Percentiles rank a stretch among this genome's conserved stretches.
Evolutionary conservation across 2,113 vertebrate species (phyloP).

Genomic region (Callipepla squamata): DNA sequence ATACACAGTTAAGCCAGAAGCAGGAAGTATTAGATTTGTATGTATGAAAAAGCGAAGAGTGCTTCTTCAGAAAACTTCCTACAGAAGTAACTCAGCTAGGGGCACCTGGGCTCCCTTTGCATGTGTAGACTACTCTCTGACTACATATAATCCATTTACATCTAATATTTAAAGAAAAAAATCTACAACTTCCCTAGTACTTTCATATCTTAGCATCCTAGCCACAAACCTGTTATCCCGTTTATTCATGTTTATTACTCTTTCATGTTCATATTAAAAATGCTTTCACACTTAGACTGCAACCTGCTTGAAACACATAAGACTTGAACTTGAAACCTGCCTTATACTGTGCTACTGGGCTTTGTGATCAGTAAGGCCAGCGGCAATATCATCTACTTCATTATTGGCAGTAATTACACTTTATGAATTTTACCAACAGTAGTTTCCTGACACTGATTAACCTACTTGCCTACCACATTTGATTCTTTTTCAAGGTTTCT

Average conservation of each 20-base stretch:
- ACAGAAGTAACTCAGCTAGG: neutral
- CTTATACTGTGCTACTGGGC: neutral
- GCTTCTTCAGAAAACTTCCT: neutral
- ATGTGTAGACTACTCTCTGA: neutral
- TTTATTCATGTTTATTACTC: neutral
- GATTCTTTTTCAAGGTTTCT: neutral
- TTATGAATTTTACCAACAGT: slow-evolving; percentile 17
- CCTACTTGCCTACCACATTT: neutral
- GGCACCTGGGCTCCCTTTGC: neutral
- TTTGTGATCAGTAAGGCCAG: neutral
- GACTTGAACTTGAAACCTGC: neutral
- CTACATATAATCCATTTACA: neutral
- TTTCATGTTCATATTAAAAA: neutral
- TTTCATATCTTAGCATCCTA: neutral
- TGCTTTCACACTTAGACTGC: neutral
- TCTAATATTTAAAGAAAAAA: neutral
- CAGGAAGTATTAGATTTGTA: neutral
- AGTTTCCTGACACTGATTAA: slow-evolving; percentile 30
- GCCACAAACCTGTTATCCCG: neutral
- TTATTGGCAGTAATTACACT: slow-evolving; percentile 13
- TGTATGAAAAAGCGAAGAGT: neutral
- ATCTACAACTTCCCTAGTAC: neutral
- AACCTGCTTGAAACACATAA: neutral
- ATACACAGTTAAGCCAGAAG: fast-evolving
- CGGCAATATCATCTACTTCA: neutral